A percentile compares a stretch with the other conserved stretches of the same genome.
phyloP scores from a whole-genome alignment of 2,888 invertebrate species.

The Nowickia ferox region DNA sequence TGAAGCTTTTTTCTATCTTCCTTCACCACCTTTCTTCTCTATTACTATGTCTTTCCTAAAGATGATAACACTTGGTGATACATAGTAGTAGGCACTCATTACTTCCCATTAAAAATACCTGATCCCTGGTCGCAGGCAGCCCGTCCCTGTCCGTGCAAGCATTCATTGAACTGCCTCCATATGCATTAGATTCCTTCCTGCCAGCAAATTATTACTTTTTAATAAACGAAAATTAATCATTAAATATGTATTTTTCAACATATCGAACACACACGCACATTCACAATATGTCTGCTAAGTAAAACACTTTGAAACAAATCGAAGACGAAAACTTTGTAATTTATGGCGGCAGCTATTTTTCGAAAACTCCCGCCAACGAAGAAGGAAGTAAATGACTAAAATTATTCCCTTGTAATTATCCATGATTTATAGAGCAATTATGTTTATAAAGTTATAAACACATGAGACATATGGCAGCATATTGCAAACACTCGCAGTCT shows the following conservation, averaged over 20 bases:
- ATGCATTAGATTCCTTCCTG: background rate
- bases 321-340: conserved; percentile 61
- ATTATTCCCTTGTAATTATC: conserved; percentile 69
- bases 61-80: too few relatives aligned
- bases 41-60: too few relatives aligned
- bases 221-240: conserved; percentile 56
- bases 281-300: background rate
- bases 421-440: conserved; percentile 70
- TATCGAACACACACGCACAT: background rate
- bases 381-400: conserved; percentile 39
- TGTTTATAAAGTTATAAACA: conserved; percentile 69
- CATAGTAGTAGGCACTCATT: too few relatives aligned
- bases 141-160: too few relatives aligned
- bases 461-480: conserved; percentile 68
- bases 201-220: conserved; percentile 48
- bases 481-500: conserved; percentile 1
- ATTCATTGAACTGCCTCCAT: background rate
- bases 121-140: too few relatives aligned
- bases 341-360: conserved; percentile 35
- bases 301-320: conserved; percentile 21
- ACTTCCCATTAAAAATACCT: too few relatives aligned
- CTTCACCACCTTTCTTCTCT: too few relatives aligned
- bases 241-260: conserved; percentile 12
- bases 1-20: too few relatives aligned
- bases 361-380: background rate